Conservation (phyloP, 2,797 vertebrate genomes). For the Mus spretus region DNA sequence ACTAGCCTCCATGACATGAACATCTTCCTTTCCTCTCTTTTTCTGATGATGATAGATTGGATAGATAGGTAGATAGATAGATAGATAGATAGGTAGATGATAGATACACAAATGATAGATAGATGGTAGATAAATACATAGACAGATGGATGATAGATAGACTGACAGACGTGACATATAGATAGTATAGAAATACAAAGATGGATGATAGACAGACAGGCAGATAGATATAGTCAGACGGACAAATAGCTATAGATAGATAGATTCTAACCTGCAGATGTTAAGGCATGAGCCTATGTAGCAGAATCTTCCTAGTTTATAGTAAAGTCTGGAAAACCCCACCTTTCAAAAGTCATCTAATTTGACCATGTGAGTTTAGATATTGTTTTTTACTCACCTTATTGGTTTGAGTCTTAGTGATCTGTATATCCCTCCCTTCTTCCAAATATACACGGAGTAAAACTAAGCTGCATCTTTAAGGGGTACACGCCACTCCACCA, state of each 20-base stretch:
- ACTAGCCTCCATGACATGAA: not conserved
- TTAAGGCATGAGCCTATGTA: slow-evolving; percentile 33
- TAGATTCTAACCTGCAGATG: not conserved
- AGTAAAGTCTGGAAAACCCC: slow-evolving; percentile 5
- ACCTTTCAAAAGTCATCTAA: slow-evolving; percentile 9
- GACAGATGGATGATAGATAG: not conserved
- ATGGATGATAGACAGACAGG: not conserved
- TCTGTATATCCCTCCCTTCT: not conserved
- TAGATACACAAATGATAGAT: not conserved
- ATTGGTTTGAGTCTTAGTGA: not conserved
- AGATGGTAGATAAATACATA: not conserved
- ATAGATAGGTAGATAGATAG: not conserved
- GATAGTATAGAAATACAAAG: not conserved
- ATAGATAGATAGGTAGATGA: not conserved
- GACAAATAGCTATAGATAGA: too few relatives aligned
- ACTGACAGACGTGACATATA: not conserved
- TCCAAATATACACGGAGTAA: not conserved
- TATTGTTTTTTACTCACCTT: not conserved
- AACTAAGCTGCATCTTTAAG: slow-evolving; percentile 28
- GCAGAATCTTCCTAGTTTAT: slow-evolving; percentile 45
- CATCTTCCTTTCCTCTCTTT: not conserved
- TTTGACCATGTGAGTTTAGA: slow-evolving; percentile 3
- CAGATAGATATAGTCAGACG: not conserved
- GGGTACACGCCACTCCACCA: not conserved
- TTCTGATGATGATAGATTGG: not conserved